These are phyloP conservation scores for Mythimna vitellina DNA, from an alignment of 2,888 invertebrate species.

Conservation along the genomic window DNA sequence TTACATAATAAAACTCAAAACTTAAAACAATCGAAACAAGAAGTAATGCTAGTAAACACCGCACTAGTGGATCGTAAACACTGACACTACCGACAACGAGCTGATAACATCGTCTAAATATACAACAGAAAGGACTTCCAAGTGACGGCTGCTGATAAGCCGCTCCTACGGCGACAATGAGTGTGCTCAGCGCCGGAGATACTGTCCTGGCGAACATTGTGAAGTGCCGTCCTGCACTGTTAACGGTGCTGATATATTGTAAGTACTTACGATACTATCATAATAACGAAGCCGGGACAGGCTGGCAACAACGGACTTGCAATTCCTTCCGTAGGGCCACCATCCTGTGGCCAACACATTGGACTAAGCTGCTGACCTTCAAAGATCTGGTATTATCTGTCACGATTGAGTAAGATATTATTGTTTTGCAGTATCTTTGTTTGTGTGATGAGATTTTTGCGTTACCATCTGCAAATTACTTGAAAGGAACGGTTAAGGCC, in stretches of 20 bases:
- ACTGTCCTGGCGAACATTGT: not conserved
- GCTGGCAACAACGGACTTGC: not conserved
- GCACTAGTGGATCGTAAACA: not conserved
- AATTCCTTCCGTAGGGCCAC: not conserved
- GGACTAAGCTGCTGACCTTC: not conserved
- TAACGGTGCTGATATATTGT: not conserved
- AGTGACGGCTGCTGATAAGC: conserved; percentile 5
- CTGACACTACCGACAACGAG: too few species aligned
- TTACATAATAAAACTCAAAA: not conserved
- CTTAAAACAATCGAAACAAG: not conserved
- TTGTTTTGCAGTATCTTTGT: not conserved
- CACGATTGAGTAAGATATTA: not conserved
- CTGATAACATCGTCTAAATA: conserved; percentile 10
- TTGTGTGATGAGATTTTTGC: not conserved
- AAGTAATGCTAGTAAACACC: not conserved
- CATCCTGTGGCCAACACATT: not conserved
- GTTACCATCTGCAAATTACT: not conserved
- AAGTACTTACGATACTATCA: not conserved
- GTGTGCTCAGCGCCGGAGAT: not conserved
- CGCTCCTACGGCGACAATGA: not conserved
- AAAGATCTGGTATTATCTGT: not conserved
- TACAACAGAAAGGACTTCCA: conserved; percentile 3
- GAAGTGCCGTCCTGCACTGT: not conserved
- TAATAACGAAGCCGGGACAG: not conserved
- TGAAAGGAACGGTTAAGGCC: not conserved